Evolutionary conservation across 2,888 invertebrate genomes (phyloP), one percentile per base, ranked within the genome.

Genomic region (Mimas tiliae): DNA sequence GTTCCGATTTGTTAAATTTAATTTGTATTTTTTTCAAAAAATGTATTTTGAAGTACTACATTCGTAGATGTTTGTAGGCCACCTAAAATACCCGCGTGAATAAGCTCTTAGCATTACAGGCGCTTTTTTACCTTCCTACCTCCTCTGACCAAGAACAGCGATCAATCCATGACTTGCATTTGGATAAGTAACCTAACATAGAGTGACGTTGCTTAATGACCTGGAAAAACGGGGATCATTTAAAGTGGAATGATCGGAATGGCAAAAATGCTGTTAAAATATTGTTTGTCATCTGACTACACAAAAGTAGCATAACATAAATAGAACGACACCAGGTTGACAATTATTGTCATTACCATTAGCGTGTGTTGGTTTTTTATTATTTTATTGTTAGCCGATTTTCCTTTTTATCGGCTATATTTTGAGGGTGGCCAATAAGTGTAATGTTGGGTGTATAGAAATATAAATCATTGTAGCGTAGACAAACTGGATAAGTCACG

Each of bases 191-290:
- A 19, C 19, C 38, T 19, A 58, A 42, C 58, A 58, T 42, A 21
- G 42, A 58, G 42, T 58, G 58, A 58, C 42, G 16, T 38, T 12
- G 38, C 58, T 58, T 42, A 58, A 58, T 58, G 42, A 58, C 19
- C 42, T 21, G 19, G 19, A 58, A 58, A 58, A 38, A 58, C 16
- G 16, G 16, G 34, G 16, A 38, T 55, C n/a, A 16, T 55, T 55
- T 55, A 16, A 55, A 55, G 34, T 16, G 34, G 33, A 53, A 1
- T 33, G 2, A 14, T 52, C 27, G 52, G 34, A 34, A 53, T 53
- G 19, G 9, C 38, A 42, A 58, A 58, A 19, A 19, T 42, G 19
- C 9, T 38, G n/a, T 2, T 14, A 6, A 48, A 16, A 50, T 19
- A 11, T 50, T 9, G 9, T 50, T 19, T 7, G 50, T 11, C 50